Base-by-base conservation (phyloP, 1,140 invertebrate genomes). In the Tenebrio molitor region DNA sequence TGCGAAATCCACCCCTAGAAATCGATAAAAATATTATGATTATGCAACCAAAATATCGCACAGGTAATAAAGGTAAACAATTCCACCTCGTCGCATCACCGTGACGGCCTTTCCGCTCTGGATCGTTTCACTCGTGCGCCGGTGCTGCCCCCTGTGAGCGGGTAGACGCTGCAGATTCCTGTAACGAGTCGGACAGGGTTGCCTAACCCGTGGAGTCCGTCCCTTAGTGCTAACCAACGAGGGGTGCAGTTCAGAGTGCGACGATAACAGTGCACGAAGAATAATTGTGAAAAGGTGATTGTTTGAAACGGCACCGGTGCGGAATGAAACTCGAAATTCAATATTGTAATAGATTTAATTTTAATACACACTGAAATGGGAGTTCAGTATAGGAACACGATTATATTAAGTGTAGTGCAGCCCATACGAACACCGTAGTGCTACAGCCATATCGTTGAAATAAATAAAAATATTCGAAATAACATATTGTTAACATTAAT, bases 331-430 rank as follows among this genome's bases (percentile, higher is more conserved):
- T 12, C 50, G 12, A 29, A 29, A 29, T 50, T 58, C 50, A 58
- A 58, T 58, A 71, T 50, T 76, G 78, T 80, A 81, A 80, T 81
- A 79, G 77, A 80, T 80, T 81, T 80, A 78, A 80, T 80, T n/a
- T 78, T 78, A 78, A 80, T 80, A 81, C 79, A 81, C 80, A 81
- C 79, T 81, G 79, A 80, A 78, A 79, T 76, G 76, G 76, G 79
- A 80, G 77, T 78, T 81, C 75, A 76, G 79, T 74, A 80, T 81
- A 80, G 79, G 79, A 80, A 80, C 79, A 78, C 77, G 76, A 74
- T 76, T 75, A 78, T 78, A 77, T 76, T 77, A 78, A 79, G 72
- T 77, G 73, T 19, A 65, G 69, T 78, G 78, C 75, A 80, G 78
- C 77, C 74, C 80, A 74, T 79, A 80, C 75, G 74, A 78, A 79